Evolutionary conservation across 2,113 vertebrate genomes (phyloP), one percentile per base, ranked within the genome.

Genomic region (Nematolebias whitei): DNA sequence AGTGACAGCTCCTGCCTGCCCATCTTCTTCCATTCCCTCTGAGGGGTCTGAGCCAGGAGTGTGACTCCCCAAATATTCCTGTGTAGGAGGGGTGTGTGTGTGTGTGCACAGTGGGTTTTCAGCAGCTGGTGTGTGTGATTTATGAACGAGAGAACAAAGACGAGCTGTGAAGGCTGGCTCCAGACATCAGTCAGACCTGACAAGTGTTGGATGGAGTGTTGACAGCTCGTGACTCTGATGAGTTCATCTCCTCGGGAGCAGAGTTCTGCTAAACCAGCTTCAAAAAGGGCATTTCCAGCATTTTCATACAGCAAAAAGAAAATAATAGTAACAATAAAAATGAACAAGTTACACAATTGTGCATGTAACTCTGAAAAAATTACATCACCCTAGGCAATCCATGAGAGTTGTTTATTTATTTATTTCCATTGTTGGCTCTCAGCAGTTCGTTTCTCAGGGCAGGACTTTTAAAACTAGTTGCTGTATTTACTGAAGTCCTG

Each of bases 141-240:
- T 50, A 56, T n/a, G 1, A 63, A 63, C 23, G 51, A 67, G 60
- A 59, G 63, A 74, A 38, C 26, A 74, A 40, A 53, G 59, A 20
- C 23, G 14, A 64, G 32, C 18, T 20, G 55, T 45, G 57, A 67
- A 44, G 22, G 77, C 1, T n/a, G 63, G 38, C 44, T 22, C 22
- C 35, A 69, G 64, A 64, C 77, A 82, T 87, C 84, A 82, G 77
- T 86, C 70, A 79, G 22, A 4, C 20, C 66, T 87, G 83, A 90
- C 83, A 87, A 67, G 79, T 79, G 78, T 79, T 59, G 54, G 82
- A 71, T 55, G 63, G 68, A 19, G 68, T 62, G 77, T 48, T 83
- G 87, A 88, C 83, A 79, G 70, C 74, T 73, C 73, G 43, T 35
- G 68, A 64, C 55, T 68, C 47, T 87, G 85, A 88, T 67, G 45